Evolutionary conservation across 2,888 invertebrate genomes (phyloP).

Genomic region (Troides helena): DNA sequence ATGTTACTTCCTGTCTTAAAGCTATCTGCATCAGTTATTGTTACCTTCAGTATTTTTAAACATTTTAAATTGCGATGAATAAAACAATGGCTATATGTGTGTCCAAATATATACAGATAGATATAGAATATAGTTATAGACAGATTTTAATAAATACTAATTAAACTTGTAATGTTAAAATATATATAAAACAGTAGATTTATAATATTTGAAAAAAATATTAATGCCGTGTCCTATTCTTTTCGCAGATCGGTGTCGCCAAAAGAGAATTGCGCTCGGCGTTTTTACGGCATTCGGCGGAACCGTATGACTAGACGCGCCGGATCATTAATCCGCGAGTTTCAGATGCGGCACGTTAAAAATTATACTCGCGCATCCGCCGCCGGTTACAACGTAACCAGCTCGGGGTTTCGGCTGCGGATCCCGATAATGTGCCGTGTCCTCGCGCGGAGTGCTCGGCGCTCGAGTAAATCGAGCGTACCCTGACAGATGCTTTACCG

Average conservation of each 20-base stretch:
- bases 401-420: constrained; percentile 20
- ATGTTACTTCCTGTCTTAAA: no score
- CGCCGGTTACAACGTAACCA: constrained; percentile 19
- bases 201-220: neutral
- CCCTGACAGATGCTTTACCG: no score
- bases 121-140: no score
- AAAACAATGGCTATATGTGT: no score
- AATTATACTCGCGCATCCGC: constrained; percentile 60
- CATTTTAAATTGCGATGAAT: no score
- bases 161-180: no score
- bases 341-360: constrained; percentile 74
- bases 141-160: no score
- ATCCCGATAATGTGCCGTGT: constrained; percentile 26
- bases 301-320: constrained; percentile 78
- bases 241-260: constrained; percentile 34
- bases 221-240: constrained; percentile 38
- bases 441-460: constrained; percentile 2
- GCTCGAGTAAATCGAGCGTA: neutral
- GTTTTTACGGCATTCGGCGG: constrained; percentile 78
- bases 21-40: no score
- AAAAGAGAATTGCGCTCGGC: constrained; percentile 75
- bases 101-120: no score
- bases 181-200: neutral
- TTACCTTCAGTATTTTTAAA: no score
- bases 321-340: constrained; percentile 75